Conservation (phyloP, 2,797 vertebrate genomes). For the Corythornis leucogaster region DNA sequence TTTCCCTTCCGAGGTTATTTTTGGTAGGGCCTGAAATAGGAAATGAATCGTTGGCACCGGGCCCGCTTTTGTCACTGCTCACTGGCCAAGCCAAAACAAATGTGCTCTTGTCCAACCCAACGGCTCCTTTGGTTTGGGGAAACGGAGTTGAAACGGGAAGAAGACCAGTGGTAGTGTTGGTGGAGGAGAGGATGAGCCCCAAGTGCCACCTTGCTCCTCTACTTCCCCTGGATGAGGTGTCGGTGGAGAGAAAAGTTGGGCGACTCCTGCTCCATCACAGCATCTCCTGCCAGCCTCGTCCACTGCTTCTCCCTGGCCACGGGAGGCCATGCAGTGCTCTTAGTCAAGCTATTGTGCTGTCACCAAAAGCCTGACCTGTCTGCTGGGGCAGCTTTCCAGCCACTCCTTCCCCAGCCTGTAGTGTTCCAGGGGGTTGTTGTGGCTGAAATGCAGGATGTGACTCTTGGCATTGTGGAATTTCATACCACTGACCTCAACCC, state of each 20-base stretch:
- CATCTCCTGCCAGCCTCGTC: not conserved
- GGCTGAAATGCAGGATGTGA: too few species aligned
- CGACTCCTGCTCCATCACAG: not conserved
- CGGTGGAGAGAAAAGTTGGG: fast-evolving
- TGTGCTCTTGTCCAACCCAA: not conserved
- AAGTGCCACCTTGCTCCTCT: not conserved
- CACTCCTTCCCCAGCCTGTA: too few species aligned
- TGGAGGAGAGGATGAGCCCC: not conserved
- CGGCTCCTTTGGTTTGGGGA: not conserved
- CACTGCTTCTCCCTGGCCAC: not conserved
- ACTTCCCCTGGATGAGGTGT: not conserved
- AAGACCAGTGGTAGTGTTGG: not conserved
- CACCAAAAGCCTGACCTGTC: not conserved
- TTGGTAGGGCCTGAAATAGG: conserved; percentile 45
- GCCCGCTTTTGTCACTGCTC: not conserved
- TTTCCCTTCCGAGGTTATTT: conserved; percentile 47
- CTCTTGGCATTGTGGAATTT: too few species aligned
- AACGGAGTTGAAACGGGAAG: not conserved
- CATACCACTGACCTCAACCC: too few species aligned
- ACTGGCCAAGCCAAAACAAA: not conserved
- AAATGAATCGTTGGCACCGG: not conserved
- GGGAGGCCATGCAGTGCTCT: not conserved
- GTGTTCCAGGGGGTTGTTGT: too few species aligned
- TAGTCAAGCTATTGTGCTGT: fast-evolving
- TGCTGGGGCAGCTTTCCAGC: not conserved